phyloP scores from a whole-genome alignment of 2,797 vertebrate genomes.

The Echiichthys vipera region DNA sequence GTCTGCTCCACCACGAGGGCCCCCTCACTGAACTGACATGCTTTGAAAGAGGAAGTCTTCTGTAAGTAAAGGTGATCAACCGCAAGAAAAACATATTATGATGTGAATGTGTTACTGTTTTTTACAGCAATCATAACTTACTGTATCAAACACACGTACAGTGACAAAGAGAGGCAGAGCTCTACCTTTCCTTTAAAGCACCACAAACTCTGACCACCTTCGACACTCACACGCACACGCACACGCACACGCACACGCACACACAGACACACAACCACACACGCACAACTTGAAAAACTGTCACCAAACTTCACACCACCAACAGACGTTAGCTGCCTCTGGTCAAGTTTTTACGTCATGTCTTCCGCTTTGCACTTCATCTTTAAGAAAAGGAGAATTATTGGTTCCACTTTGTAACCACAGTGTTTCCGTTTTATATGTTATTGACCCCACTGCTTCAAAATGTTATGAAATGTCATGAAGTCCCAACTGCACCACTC shows the following conservation, averaged over 20 bases:
- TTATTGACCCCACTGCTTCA: too few relatives aligned
- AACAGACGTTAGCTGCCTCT: not conserved
- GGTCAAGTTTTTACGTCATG: not conserved
- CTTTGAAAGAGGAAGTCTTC: not conserved
- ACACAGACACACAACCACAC: slow-evolving; percentile 10
- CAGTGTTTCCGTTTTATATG: too few relatives aligned
- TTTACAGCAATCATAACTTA: too few relatives aligned
- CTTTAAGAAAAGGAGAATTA: not conserved
- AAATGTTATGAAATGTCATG: too few relatives aligned
- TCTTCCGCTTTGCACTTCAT: not conserved
- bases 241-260: not conserved
- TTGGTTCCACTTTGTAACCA: not conserved
- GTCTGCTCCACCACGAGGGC: not conserved
- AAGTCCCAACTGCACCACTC: too few relatives aligned
- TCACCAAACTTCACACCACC: slow-evolving; percentile 13
- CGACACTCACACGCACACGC: slow-evolving; percentile 7
- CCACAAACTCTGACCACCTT: slow-evolving; percentile 38
- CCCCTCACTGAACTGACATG: not conserved
- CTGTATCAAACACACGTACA: not conserved
- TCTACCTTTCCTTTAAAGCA: slow-evolving; percentile 32
- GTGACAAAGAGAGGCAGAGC: slow-evolving; percentile 2
- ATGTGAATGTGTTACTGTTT: not conserved
- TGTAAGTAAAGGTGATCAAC: not conserved
- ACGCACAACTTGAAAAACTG: slow-evolving; percentile 20
- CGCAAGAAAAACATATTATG: not conserved